Base-by-base conservation (phyloP, 2,797 vertebrate genomes). In the Lacerta agilis region DNA sequence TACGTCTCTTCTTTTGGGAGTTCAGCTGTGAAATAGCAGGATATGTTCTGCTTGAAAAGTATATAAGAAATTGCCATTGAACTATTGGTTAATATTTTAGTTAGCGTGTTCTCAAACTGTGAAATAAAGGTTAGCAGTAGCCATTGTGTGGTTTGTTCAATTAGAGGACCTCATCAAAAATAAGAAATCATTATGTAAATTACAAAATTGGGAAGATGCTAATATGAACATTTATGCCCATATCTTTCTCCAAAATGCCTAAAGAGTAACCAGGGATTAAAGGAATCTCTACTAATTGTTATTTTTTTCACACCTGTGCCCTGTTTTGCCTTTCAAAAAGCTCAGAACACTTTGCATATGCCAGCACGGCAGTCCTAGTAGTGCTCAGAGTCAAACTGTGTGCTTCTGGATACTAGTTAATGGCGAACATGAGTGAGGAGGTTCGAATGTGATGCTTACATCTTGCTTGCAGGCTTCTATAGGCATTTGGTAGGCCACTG, bases 21-120 rank as follows among this genome's bases (percentile, higher is more conserved):
- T 77, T 41, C 73, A 64, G 33, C 55, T 8, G 36, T 64, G 49
- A 75, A 82, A 87, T 18, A 66, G n/a, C 79, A 82, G 72, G 27
- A 64, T 15, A 20, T 49, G 71, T 82, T 82, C 61, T 45, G 41
- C 43, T 64, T 64, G 36, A 82, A 82, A 82, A 36, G n/a, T 10
- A 45, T 45, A 45, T 66, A 55, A 33, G 55, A 64, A 73, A 66
- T 64, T 5, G 29, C 55, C 38, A 80, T 81, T 87, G 69, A 87
- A 81, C 78, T 73, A 64, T 72, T 81, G 36, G 55, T 64, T 87
- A 75, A 82, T 61, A 81, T 64, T 20, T 85, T 55, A 20, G 49
- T 73, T 82, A 75, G 25, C 58, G 71, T 66, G 38, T 43, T 82
- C 71, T 82, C 79, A 66, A 36, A 75, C 11, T 66, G 29, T 36